Evolutionary conservation across 2,113 vertebrate species (phyloP), one percentile per base, ranked within the genome.

Genomic region (Oceanodroma tethys): DNA sequence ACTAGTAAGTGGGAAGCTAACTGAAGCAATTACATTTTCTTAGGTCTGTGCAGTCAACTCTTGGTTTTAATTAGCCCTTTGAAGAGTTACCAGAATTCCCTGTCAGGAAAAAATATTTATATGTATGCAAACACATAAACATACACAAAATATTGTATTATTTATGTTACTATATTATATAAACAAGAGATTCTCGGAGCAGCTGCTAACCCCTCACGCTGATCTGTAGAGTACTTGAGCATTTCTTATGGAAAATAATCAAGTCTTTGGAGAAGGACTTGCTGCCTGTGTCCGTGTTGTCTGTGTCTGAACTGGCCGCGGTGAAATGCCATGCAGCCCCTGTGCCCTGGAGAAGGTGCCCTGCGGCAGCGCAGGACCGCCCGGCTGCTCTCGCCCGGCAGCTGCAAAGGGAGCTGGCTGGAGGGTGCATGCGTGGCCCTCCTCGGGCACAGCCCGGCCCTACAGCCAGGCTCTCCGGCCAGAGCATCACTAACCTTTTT

Each of bases 51-150:
- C 63, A 32, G 16, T 79, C 76, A 89, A 60, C 7, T 59, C 27
- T 56, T 75, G 16, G 16, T 68, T 97, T 93, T 90, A 91, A 95
- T 93, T 85, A 83, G 50, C 62, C 36, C 11, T 63, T 89, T 88
- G 45, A 91, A 93, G 34, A 55, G 47, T 72, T 90, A 52, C 22
- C 66, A 81, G 53, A 85, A 75, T 81, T 60, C 13, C 3, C 10
- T 70, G 14, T 66, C 30, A 88, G 45, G 43, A 73, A 87, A 87
- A 90, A 74, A 43, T 52, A 72, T 56, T 58, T 93, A 0, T 52
- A 52, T 43, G 3, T 71, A 65, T 88, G 42, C 32, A 83, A 92
- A 62, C 12, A 40, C 34, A 70, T 67, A 82, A 79, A 63, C 12
- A 80, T 47, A 75, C 34, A 79, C 19, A 75, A 93, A 87, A 85